phyloP scores from a whole-genome alignment of 92 coral and sea anemone species.

The Epizoanthus ramosus region DNA sequence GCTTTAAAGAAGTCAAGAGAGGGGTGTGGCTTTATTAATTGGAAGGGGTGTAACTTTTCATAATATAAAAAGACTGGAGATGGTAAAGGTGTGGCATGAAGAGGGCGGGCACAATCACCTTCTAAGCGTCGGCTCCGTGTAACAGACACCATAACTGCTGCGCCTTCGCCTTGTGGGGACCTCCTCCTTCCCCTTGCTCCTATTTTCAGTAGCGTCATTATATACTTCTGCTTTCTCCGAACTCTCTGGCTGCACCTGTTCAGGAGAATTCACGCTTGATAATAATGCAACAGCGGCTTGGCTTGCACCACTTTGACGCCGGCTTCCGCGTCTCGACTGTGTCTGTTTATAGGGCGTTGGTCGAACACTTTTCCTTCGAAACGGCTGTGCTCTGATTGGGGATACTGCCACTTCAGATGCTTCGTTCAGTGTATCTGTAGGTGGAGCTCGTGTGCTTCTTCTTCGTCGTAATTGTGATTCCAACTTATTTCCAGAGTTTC shows the following conservation, averaged over 20 bases:
- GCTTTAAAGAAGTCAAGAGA: too few species aligned
- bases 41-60: too few species aligned
- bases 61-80: too few species aligned
- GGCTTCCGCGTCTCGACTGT: constrained; percentile 15
- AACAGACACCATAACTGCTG: constrained; percentile 26
- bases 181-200: background rate
- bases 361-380: constrained; percentile 22
- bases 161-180: background rate
- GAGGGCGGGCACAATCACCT: constrained; percentile 14
- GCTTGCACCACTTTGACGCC: background rate
- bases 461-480: background rate
- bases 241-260: background rate
- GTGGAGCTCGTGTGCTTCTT: background rate
- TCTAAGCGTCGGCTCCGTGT: constrained; percentile 36
- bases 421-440: background rate
- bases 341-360: constrained; percentile 26
- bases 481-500: background rate
- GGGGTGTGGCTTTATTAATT: too few species aligned
- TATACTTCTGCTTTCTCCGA: background rate
- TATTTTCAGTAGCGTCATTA: background rate
- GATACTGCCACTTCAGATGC: background rate
- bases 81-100: too few species aligned
- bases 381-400: background rate
- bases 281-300: background rate
- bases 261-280: background rate